Base-by-base conservation (phyloP, 2,888 invertebrate species). In the Diplolepis rosae region DNA sequence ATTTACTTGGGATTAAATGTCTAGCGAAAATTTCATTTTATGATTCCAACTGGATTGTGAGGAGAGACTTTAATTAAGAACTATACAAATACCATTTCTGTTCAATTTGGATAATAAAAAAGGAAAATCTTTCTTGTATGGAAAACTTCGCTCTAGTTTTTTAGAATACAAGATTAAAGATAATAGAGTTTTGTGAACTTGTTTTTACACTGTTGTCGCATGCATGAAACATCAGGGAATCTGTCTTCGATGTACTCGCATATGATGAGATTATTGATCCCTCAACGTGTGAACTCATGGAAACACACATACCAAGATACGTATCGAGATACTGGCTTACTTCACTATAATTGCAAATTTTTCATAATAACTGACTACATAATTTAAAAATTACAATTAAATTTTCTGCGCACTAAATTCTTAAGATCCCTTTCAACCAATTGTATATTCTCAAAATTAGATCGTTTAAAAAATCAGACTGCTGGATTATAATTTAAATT, bases 231-330 rank as follows among this genome's bases (percentile, higher is more conserved):
- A 61, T 61, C 61, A 61, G 39, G 13, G 39, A n/a, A 61, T 61
- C n/a, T n/a, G 61, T 39, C 24, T 51, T 73, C 71, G 66, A 76
- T 73, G 74, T 71, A 68, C 72, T 70, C 45, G 70, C 68, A 66
- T 67, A 76, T 73, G 74, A 77, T 74, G 74, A 71, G 71, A 76
- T 74, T 77, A 77, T 77, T 77, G 77, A 77, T 77, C 73, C 77
- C 9, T 39, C 52, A 28, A 48, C 68, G 70, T 50, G 73, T 67
- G 70, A 75, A 73, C 71, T 65, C 39, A 13, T 28, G 66, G 48
- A 28, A 66, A 32, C 27, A 48, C 30, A 48, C 30, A 48, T 30
- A 2, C 24, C 7, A 61, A 27, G n/a, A 39, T 39, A 15, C 7
- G 42, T 48, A 66, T 66, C 32, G 48, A 30, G 30, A 30, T 50